Evolutionary conservation across 2,888 invertebrate species (phyloP), one percentile per base, ranked within the genome.

Genomic region (Yponomeuta plumbellus): DNA sequence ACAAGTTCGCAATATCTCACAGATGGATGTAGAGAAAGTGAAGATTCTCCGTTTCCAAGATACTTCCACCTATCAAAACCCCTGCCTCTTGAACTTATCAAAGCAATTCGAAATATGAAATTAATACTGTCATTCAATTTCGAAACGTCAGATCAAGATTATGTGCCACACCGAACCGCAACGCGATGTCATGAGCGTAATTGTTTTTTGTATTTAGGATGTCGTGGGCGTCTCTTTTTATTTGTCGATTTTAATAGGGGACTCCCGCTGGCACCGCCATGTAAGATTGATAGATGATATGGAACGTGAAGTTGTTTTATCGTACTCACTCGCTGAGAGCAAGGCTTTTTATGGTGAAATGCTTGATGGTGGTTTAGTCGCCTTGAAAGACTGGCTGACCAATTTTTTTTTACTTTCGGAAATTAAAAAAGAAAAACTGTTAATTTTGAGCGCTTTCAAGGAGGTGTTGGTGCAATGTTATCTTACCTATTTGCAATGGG

Each of bases 211-310:
- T 81, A 74, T 77, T 78, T 75, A 72, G 71, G 72, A 76, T 80
- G 74, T 80, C 76, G 80, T 79, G 71, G 79, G 77, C 72, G 79
- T 76, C 74, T 74, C 71, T 72, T 77, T 78, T 76, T 80, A 76
- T 80, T 80, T 80, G 76, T 78, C 71, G 71, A 73, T 81, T 84
- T 85, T 83, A 85, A 86, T 83, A 84, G 80, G 70, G 76, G 78
- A 76, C 81, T 76, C 88, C 88, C 77, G 86, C 87, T 85, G 87
- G 71, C 71, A 70, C 72, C 71, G 74, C 78, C 79, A 84, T 81
- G 83, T 85, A 83, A 85, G 88, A 88, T 89, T 86, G 85, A 88
- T 88, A 83, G 84, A 80, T 80, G 88, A 88, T 88, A 88, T 57
- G 52, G 34, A 26, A 21, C 44, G 63, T 44, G 22, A 21, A 63